phyloP scores from a whole-genome alignment of 2,888 invertebrate species.

The Dicycla oo region DNA sequence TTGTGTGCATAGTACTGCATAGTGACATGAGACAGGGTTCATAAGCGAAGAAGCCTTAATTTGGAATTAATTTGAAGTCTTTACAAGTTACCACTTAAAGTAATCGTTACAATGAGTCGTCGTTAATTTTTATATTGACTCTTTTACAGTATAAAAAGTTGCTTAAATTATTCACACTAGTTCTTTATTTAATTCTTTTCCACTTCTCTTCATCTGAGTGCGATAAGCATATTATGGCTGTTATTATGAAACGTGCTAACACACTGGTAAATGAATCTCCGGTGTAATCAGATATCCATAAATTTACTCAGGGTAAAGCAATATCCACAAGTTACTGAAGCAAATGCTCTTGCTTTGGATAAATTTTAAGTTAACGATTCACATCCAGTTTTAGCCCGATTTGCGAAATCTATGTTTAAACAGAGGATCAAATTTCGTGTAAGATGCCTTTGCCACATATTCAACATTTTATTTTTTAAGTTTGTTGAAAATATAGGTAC shows the following conservation, averaged over 20 bases:
- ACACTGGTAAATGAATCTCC: constrained; percentile 28
- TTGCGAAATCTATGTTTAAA: constrained; percentile 3
- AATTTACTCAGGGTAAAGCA: constrained; percentile 26
- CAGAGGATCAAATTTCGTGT: not conserved
- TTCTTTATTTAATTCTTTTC: not conserved
- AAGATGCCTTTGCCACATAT: not conserved
- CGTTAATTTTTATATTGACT: not conserved
- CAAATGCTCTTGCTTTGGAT: constrained; percentile 21
- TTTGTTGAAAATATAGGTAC: not conserved
- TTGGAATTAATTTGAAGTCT: not conserved
- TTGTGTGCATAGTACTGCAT: not conserved
- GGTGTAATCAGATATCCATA: constrained; percentile 35
- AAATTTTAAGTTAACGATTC: constrained; percentile 30
- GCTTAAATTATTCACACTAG: not conserved
- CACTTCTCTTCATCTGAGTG: not conserved
- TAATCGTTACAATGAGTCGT: not conserved
- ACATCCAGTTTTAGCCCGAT: constrained; percentile 12
- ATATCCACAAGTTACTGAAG: constrained; percentile 24
- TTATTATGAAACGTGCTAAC: constrained; percentile 15
- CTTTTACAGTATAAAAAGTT: not conserved
- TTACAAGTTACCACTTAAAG: not conserved
- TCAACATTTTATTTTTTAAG: too few species aligned
- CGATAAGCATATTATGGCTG: not conserved
- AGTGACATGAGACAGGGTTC: too few species aligned
- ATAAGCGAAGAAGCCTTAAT: not conserved